Conservation (phyloP, 2,797 vertebrate species). For the Pyrocephalus nanus region DNA sequence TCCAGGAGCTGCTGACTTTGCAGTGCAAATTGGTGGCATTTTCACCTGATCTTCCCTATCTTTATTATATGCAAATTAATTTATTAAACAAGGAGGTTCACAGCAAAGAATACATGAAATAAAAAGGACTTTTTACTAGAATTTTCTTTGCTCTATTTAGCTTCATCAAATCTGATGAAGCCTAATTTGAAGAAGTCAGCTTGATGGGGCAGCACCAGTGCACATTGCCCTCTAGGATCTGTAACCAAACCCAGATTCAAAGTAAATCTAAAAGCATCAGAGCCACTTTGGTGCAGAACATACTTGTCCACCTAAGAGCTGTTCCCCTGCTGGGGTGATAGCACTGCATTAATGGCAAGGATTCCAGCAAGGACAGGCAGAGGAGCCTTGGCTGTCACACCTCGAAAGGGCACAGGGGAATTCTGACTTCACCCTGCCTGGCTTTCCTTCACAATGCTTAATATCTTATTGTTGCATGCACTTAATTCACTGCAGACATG, state of each 20-base stretch:
- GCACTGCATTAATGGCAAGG: neutral
- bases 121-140: neutral
- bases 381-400: neutral
- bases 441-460: neutral
- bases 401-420: neutral
- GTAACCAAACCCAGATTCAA: neutral
- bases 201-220: neutral
- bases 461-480: neutral
- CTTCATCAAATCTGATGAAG: neutral
- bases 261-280: neutral
- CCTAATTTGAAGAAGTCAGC: neutral
- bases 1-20: neutral
- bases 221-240: neutral
- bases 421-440: neutral
- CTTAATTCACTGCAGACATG: neutral
- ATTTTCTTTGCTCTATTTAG: neutral
- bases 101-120: neutral
- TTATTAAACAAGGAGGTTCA: neutral
- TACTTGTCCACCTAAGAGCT: neutral
- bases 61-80: neutral
- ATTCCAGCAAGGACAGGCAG: neutral
- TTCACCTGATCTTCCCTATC: neutral
- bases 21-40: neutral
- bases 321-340: neutral
- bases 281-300: neutral